Evolutionary conservation across 2,113 vertebrate species (phyloP), one percentile per base, ranked within the genome.

Genomic region (Lepisosteus oculatus): DNA sequence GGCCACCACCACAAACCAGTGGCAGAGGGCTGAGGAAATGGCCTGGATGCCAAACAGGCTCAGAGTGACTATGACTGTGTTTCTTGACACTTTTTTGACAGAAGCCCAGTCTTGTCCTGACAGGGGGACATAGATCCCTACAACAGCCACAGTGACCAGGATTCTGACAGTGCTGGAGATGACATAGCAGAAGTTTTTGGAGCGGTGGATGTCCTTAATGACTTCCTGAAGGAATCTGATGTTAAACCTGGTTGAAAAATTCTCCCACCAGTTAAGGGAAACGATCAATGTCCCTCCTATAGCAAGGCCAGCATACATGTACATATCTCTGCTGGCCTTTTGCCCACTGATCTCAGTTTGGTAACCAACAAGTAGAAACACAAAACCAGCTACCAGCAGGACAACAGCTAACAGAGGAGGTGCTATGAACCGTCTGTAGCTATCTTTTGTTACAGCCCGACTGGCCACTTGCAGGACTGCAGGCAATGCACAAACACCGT

Each of bases 181-280:
- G 63, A 89, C 82, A 63, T 74, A 29, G 6, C 85, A 76, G 0
- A 86, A 7, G 74, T 87, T 88, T 70, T 77, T 66, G 55, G 76
- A 75, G 4, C 8, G 78, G 3, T 3, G 41, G 11, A 85, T 45
- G 47, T 90, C 89, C 17, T 11, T 15, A 4, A 70, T 71, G 3
- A 87, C 44, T 0, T 12, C 9, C 6, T 72, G 47, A 12, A 90
- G 77, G 61, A 79, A 75, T 17, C 66, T 68, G 4, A 62, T 47
- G 0, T 70, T 72, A 9, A 90, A 83, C 41, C 76, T 7, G 45
- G 44, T 74, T 4, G 84, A 74, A 59, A 89, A 89, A 77, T 68
- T 85, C 70, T 88, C 82, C 87, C 86, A 90, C 89, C 89, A 90
- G 82, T 81, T 89, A 8, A 87, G 75, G 9, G 89, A 90, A 3